Conservation (phyloP, 1,140 invertebrate species). For the Stegodyphus mimosarum region DNA sequence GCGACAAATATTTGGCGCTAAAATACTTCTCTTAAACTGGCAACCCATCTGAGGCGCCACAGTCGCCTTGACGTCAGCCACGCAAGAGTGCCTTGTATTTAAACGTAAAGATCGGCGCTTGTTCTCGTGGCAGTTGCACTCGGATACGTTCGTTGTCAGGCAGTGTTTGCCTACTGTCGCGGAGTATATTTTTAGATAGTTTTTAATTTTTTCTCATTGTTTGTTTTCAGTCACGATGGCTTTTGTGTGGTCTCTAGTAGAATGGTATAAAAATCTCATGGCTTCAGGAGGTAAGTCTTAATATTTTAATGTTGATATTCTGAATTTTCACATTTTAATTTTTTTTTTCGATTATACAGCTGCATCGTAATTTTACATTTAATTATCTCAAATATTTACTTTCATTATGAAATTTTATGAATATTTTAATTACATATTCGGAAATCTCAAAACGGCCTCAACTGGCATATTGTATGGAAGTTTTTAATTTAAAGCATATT, state of each 20-base stretch:
- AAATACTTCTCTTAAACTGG: background rate
- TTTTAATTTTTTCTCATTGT: conserved; percentile 21
- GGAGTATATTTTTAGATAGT: conserved; percentile 17
- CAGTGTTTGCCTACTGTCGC: background rate
- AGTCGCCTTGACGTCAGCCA: conserved; percentile 50
- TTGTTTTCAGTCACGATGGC: conserved; percentile 48
- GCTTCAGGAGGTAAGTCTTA: conserved; percentile 39
- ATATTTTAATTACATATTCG: background rate
- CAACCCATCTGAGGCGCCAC: conserved; percentile 53
- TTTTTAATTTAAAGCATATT: background rate
- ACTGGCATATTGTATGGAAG: background rate
- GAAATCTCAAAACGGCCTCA: background rate
- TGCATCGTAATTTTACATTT: background rate
- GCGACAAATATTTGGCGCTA: background rate
- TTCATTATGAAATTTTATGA: background rate
- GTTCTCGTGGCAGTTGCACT: conserved; percentile 42
- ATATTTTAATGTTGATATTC: background rate
- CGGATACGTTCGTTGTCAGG: conserved; percentile 27
- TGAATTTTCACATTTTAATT: background rate
- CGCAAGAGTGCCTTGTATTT: conserved; percentile 59
- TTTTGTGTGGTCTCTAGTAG: conserved; percentile 24
- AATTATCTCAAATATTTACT: background rate
- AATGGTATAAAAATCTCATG: conserved; percentile 55
- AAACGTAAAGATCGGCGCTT: conserved; percentile 29
- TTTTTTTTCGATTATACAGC: background rate